Evolutionary conservation across 2,888 invertebrate species (phyloP).

Genomic region (Timema cristinae): DNA sequence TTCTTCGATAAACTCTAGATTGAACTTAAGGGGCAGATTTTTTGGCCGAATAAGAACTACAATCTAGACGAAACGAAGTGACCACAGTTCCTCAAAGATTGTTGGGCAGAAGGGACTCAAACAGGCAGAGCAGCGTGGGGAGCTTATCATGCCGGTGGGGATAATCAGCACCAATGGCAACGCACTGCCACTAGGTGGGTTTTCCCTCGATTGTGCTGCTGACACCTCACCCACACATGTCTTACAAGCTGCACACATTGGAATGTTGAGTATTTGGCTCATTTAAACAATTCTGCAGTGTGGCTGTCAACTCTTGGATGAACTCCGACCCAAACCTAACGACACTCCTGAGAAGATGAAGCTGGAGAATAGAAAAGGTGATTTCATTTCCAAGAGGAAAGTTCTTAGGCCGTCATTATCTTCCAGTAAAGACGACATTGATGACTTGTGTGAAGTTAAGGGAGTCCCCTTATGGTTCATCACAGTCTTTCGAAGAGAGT

Average conservation of each 20-base stretch:
- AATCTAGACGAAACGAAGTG: slow-evolving; percentile 43
- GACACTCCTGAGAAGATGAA: slow-evolving; percentile 12
- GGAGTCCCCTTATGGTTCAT: neutral
- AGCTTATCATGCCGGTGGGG: slow-evolving; percentile 9
- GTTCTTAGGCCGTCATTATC: slow-evolving; percentile 3
- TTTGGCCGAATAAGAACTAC: slow-evolving; percentile 39
- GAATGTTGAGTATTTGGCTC: neutral
- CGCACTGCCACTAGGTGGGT: neutral
- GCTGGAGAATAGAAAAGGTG: neutral
- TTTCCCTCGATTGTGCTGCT: slow-evolving; percentile 3
- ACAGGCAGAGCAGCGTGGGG: slow-evolving; percentile 40
- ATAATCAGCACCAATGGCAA: slow-evolving; percentile 2
- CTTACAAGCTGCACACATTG: slow-evolving; percentile 12
- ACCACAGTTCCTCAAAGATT: slow-evolving; percentile 42
- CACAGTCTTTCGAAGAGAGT: neutral
- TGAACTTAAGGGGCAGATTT: slow-evolving; percentile 34
- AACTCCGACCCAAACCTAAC: slow-evolving; percentile 4
- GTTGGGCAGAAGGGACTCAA: slow-evolving; percentile 40
- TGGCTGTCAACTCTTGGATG: slow-evolving; percentile 11
- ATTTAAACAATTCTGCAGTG: neutral
- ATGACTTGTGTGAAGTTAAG: slow-evolving; percentile 6
- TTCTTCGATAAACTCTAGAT: slow-evolving; percentile 32
- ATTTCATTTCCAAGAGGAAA: neutral
- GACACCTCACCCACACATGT: slow-evolving; percentile 9
- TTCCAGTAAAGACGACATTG: neutral